These are phyloP conservation scores for Danaus melanippus DNA, from an alignment of 1,140 invertebrate genomes.

Conservation along the genomic window DNA sequence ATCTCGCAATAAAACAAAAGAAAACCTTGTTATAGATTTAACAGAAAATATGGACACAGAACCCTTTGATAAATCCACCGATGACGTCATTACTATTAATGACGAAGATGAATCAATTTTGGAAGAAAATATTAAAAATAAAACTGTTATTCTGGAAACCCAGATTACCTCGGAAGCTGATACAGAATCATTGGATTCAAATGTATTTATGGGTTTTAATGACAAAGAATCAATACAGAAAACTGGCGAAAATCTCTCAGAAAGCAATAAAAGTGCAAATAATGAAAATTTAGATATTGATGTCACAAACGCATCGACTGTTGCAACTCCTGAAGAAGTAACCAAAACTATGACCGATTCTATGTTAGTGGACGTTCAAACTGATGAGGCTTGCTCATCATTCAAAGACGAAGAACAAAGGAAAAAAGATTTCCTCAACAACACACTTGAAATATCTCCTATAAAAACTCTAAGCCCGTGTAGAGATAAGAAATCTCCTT, in stretches of 20 bases:
- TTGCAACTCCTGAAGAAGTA: slow-evolving; percentile 15
- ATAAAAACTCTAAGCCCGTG: slow-evolving; percentile 63
- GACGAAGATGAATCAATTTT: slow-evolving; percentile 27
- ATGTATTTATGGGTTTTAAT: slow-evolving; percentile 11
- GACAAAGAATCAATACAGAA: not conserved
- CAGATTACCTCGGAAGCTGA: slow-evolving; percentile 54
- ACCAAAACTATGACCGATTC: slow-evolving; percentile 21
- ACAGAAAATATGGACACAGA: slow-evolving; percentile 57
- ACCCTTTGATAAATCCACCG: slow-evolving; percentile 16
- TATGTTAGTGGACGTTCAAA: slow-evolving; percentile 9
- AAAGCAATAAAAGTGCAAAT: slow-evolving; percentile 7
- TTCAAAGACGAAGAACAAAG: slow-evolving; percentile 60
- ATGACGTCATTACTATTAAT: slow-evolving; percentile 32
- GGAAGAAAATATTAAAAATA: slow-evolving; percentile 23
- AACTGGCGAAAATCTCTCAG: slow-evolving; percentile 3
- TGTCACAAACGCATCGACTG: slow-evolving; percentile 9
- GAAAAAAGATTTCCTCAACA: slow-evolving; percentile 70
- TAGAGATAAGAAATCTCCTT: slow-evolving; percentile 41
- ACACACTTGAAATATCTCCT: slow-evolving; percentile 73
- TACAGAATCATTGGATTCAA: slow-evolving; percentile 39
- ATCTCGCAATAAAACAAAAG: slow-evolving; percentile 39
- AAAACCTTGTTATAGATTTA: slow-evolving; percentile 26
- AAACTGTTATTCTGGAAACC: slow-evolving; percentile 21
- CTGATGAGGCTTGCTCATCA: slow-evolving; percentile 32
- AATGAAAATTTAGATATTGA: slow-evolving; percentile 6